Evolutionary conservation across 2,888 invertebrate species (phyloP), one percentile per base, ranked within the genome.

Genomic region (Andrena camellia): DNA sequence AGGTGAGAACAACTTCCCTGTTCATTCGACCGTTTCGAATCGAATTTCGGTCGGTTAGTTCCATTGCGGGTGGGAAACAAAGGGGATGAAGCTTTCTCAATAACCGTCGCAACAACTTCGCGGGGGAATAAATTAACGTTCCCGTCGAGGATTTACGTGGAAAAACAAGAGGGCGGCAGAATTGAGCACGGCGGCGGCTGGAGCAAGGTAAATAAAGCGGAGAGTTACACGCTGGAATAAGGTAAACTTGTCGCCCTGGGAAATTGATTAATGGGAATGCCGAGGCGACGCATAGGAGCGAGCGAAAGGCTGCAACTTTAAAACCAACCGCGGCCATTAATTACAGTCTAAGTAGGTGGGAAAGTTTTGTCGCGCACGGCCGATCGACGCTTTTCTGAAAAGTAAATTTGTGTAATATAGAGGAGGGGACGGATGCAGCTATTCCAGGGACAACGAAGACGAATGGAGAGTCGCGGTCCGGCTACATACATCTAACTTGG

Each of bases 241-340:
- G 72, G 80, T 86, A 86, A 86, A 80, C 71, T 81, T 72, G 70
- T 81, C 81, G 59, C 20, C 50, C 48, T n/a, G 35, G 26, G 77
- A 67, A 74, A 76, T 79, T 87, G 85, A 87, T 87, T 87, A 85
- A 87, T 87, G 85, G 75, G 42, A 64, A 74, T 57, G 64, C 50
- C 69, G 75, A 68, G 68, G 73, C 68, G 26, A 60, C 35, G 64
- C 8, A 54, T 29, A 42, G 23, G 7, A 33, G 23, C 20, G 63
- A 57, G n/a, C 31, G 50, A 67, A 31, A 29, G 60, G 35, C 63
- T 69, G 31, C 62, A 83, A 82, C 80, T 84, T 82, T 67, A 73
- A 76, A 74, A 78, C 66, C 69, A 62, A 76, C 79, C 60, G 63
- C 73, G 78, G 48, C 78, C 81, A 86, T 87, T 86, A 87, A 87